These are phyloP conservation scores for Herpailurus yagouaroundi DNA, from an alignment of 2,113 vertebrate genomes.

Conservation along the genomic window DNA sequence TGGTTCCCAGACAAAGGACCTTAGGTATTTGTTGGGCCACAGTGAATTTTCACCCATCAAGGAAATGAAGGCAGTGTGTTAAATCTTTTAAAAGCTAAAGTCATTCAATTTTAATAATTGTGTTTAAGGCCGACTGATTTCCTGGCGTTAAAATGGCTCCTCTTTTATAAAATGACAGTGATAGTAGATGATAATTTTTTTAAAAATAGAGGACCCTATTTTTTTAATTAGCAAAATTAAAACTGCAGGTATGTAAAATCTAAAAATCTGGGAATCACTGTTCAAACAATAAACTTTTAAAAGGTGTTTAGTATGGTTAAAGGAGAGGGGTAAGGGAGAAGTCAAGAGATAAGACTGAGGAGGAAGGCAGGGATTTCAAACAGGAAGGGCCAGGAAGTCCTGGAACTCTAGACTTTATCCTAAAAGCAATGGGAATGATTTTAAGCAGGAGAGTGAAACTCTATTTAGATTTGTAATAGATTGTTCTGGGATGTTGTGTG, in stretches of 20 bases:
- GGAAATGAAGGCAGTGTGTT: neutral
- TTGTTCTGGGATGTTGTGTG: neutral
- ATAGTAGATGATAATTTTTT: neutral
- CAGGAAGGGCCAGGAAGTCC: neutral
- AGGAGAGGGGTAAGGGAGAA: neutral
- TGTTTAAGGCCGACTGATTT: neutral
- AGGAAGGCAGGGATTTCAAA: neutral
- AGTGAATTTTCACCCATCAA: neutral
- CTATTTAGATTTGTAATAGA: neutral
- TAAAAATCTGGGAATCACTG: neutral
- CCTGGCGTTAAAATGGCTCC: neutral
- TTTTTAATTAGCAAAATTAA: conserved; percentile 27
- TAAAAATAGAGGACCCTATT: neutral
- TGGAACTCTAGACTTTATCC: neutral
- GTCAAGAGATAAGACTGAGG: neutral
- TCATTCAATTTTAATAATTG: neutral
- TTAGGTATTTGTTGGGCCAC: neutral
- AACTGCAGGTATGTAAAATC: neutral
- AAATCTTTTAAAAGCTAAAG: conserved; percentile 10
- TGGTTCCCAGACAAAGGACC: neutral
- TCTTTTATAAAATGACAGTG: neutral
- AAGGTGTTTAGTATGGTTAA: neutral
- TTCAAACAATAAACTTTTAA: neutral
- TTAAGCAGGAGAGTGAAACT: neutral
- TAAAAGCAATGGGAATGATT: neutral